phyloP scores from a whole-genome alignment of 2,113 vertebrate genomes.

The Cyanoderma ruficeps region DNA sequence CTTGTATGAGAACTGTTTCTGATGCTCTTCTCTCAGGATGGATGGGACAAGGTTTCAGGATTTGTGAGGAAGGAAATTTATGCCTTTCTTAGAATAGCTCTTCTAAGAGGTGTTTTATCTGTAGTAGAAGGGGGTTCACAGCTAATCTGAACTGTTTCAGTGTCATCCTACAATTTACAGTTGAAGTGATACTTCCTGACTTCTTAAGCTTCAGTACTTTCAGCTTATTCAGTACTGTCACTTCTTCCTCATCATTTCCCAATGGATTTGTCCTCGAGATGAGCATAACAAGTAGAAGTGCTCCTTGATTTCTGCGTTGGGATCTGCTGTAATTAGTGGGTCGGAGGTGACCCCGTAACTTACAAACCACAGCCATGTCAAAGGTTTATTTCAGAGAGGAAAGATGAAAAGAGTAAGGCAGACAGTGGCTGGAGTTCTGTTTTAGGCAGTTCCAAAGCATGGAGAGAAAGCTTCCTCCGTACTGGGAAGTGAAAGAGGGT shows the following conservation, averaged over 20 bases:
- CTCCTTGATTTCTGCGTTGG: neutral
- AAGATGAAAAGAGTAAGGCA: neutral
- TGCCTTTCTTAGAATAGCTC: neutral
- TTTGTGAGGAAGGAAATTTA: constrained; percentile 10
- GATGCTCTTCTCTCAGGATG: neutral
- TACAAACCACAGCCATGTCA: neutral
- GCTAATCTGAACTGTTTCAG: neutral
- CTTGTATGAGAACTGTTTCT: neutral
- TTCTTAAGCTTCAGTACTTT: neutral
- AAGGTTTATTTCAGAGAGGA: neutral
- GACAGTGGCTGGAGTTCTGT: neutral
- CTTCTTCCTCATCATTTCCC: neutral
- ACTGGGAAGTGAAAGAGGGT: neutral
- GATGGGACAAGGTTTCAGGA: neutral
- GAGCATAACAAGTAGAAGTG: neutral
- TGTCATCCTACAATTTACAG: neutral
- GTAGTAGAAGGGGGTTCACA: neutral
- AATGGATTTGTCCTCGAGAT: neutral
- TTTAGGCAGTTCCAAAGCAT: neutral
- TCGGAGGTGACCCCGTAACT: neutral
- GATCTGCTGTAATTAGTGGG: neutral
- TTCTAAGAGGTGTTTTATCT: neutral
- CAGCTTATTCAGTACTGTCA: neutral
- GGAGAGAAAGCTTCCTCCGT: neutral
- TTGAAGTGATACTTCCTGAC: neutral